Evolutionary conservation across 1,140 invertebrate species (phyloP), one percentile per base, ranked within the genome.

Genomic region (Meloidogyne floridensis): DNA sequence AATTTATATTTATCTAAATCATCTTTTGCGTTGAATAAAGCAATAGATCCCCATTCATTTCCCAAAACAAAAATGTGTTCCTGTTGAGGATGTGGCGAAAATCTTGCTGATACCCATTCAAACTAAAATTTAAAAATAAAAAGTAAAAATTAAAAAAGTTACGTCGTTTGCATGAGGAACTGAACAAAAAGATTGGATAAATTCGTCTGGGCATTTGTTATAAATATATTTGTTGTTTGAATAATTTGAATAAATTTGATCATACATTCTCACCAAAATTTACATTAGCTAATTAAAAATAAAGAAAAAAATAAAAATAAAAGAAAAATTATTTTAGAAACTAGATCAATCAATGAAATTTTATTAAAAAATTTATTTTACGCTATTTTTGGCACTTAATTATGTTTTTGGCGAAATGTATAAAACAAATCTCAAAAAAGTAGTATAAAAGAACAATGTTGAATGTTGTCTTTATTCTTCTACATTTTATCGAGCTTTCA

Each of bases 31-130:
- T 83, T 72, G 20, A 59, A 51, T 20, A 81, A 7, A 56, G 74
- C 20, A 15, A 80, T 72, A 9, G 15, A 43, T 20, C 82, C 82
- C 13, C 15, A 32, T 70, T 83, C 82, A 56, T 82, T 75, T 13
- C 82, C 82, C 13, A 83, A 11, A 11, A 72, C 82, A 32, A 82
- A 72, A 54, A 85, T 42, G 20, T 83, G 80, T 59, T 83, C 82
- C 11, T 83, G 81, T 18, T 77, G 51, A 3, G 43, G 15, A 70
- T 83, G 74, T 10, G 53, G 65, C 43, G 82, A 83, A 83, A 83
- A 83, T 7, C 72, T 59, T 59, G 51, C 73, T 20, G 13, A 84
- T 42, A 83, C 82, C 71, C 83, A 83, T 47, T 85, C 59, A 47
- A 51, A 15, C 80, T 81, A 79, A 79, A 79, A 13, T 54, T 15